Evolutionary conservation across 2,888 invertebrate genomes (phyloP).

Genomic region (Diaphora mendica): DNA sequence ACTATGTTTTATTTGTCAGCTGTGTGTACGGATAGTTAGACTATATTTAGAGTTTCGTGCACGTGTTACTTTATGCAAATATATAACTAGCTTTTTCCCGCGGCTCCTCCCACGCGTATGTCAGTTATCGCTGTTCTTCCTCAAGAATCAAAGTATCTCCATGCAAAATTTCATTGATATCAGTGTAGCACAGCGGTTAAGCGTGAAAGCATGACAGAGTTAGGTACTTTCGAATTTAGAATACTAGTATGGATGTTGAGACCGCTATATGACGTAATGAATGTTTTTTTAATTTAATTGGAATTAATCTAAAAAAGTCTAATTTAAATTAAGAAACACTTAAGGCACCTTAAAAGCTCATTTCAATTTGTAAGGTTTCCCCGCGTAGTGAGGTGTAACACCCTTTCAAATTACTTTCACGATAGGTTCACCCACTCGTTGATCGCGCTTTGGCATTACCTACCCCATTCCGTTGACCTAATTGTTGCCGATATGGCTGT

Average conservation of each 20-base stretch:
- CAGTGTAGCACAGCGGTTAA: too few species aligned
- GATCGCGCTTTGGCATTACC: conserved; percentile 71
- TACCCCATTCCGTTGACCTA: conserved; percentile 80
- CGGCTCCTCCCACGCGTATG: too few species aligned
- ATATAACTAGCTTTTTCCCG: not conserved
- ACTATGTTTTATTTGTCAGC: conserved; percentile 30
- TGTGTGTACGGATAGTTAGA: not conserved
- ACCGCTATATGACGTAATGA: not conserved
- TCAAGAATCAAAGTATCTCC: too few species aligned
- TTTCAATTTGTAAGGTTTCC: conserved; percentile 2
- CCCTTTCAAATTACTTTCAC: conserved; percentile 50
- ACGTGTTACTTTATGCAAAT: not conserved
- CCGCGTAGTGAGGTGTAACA: conserved; percentile 33
- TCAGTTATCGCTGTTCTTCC: too few species aligned
- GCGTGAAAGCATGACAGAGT: too few species aligned
- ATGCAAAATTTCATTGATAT: too few species aligned
- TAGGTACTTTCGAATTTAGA: too few species aligned
- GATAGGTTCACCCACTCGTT: conserved; percentile 63
- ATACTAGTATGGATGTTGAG: not conserved
- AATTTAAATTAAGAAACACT: not conserved
- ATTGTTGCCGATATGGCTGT: conserved; percentile 78
- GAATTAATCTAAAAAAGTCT: not conserved
- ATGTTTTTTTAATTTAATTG: not conserved
- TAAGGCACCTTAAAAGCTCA: not conserved
- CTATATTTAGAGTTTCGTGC: not conserved